Evolutionary conservation across 2,888 invertebrate species (phyloP).

Genomic region (Lacanobia wlatinum): DNA sequence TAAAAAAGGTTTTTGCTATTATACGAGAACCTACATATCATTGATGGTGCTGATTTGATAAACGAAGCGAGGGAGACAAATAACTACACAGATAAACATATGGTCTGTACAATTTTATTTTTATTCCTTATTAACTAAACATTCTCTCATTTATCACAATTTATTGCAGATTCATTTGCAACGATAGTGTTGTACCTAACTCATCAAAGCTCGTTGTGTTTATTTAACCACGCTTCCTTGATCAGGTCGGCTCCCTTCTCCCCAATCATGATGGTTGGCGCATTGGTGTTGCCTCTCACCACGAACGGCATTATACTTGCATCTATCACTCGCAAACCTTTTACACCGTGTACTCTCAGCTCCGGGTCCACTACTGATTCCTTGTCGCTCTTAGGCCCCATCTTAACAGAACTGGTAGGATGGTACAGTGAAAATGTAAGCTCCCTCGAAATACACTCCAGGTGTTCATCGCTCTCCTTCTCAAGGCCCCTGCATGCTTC

Average conservation of each 20-base stretch:
- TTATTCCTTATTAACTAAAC: not conserved
- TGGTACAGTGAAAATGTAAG: constrained; percentile 91
- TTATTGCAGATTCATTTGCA: constrained; percentile 22
- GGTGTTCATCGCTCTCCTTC: constrained; percentile 71
- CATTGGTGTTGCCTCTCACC: constrained; percentile 92
- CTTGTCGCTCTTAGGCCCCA: constrained; percentile 89
- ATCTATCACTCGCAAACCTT: constrained; percentile 91
- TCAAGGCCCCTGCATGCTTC: constrained; percentile 75
- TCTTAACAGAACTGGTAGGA: constrained; percentile 92
- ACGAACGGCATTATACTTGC: constrained; percentile 92
- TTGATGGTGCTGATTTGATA: not conserved
- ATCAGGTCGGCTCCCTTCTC: constrained; percentile 92
- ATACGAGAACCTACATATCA: not conserved
- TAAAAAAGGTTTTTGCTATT: too few species aligned
- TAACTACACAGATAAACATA: not conserved
- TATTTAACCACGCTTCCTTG: constrained; percentile 87
- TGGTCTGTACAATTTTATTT: constrained; percentile 8
- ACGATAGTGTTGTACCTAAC: constrained; percentile 26
- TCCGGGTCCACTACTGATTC: constrained; percentile 90
- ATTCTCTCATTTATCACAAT: constrained; percentile 45
- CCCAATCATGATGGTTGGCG: constrained; percentile 92
- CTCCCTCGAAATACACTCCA: constrained; percentile 76
- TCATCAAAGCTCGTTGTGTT: constrained; percentile 75
- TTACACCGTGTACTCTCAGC: constrained; percentile 88
- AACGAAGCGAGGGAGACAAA: not conserved